Base-by-base conservation (phyloP, 1,140 invertebrate species). In the silkworm (Bombyx mori) region DNA sequence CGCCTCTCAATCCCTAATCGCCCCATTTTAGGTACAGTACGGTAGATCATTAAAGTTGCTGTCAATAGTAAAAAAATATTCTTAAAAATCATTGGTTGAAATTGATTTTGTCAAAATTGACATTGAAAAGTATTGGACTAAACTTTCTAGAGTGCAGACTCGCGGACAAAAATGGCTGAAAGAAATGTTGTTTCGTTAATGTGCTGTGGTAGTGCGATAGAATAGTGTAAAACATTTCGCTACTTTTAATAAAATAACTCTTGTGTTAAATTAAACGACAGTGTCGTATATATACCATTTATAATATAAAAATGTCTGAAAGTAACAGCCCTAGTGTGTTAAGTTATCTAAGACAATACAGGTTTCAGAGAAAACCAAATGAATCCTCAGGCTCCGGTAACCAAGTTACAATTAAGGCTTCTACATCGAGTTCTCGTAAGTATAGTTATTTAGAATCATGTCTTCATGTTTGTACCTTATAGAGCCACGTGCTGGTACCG, bases 281-380 rank as follows among this genome's bases (percentile, higher is more conserved):
- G 26, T 35, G 26, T 35, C 26, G 26, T 5, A 35, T 35, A 35
- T 35, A 35, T 35, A 35, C 4, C 26, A 35, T 35, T 35, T 35
- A 35, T 35, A 35, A 35, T 35, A 35, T 58, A 52, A 82, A 74
- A 63, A 86, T 86, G 83, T 84, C 81, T 53, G 77, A 83, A 64
- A 75, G 79, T 68, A 82, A 77, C 70, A 85, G 79, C 60, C 81
- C 86, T 55, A 88, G 79, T 68, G 74, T 81, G 64, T 73, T 88
- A 64, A 87, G 82, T 82, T 86, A 86, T 70, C 73, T 88, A 63
- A 82, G 87, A 68, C 86, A 88, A 65, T 88, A 88, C 62, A 83
- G 87, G 62, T 88, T 88, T 77, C 84, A 86, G 67, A 82, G 72
- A 59, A 85, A 81, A 78, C 79, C 83, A 53, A 84, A 69, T 62